phyloP scores from a whole-genome alignment of 2,113 vertebrate species.

The Etia nguti region DNA sequence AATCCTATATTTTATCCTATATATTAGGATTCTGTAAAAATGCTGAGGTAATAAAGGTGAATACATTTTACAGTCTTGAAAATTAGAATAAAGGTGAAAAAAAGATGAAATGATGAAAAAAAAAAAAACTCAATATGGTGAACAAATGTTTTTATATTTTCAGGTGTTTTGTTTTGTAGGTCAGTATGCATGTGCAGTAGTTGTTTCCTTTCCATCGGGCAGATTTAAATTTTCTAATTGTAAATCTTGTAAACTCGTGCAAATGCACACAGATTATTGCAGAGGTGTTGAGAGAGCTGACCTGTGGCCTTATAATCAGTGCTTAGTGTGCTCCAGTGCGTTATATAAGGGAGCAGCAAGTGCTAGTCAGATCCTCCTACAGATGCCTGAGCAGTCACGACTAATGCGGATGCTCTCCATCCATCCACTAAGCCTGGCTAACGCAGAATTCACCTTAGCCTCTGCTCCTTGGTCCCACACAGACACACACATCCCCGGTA shows the following conservation, averaged over 20 bases:
- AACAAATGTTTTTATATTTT: not conserved
- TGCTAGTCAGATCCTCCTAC: slow-evolving; percentile 76
- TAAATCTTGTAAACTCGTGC: slow-evolving; percentile 4
- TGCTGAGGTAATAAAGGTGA: not conserved
- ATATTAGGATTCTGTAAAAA: not conserved
- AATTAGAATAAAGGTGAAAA: not conserved
- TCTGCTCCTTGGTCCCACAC: slow-evolving; percentile 32
- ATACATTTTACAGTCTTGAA: not conserved
- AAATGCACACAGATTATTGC: slow-evolving; percentile 25
- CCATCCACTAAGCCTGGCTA: slow-evolving; percentile 44
- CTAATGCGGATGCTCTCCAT: slow-evolving; percentile 62
- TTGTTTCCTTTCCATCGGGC: not conserved
- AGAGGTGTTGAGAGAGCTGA: slow-evolving; percentile 69
- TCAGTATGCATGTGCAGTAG: not conserved
- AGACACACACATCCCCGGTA: not conserved
- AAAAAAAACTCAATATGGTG: rapidly evolving
- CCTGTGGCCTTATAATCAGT: slow-evolving; percentile 63
- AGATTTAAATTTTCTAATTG: not conserved
- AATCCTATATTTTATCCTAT: too few relatives aligned
- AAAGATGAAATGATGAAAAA: not conserved
- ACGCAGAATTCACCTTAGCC: slow-evolving; percentile 41
- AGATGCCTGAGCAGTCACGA: slow-evolving; percentile 77
- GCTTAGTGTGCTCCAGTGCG: slow-evolving; percentile 44
- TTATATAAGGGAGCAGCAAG: slow-evolving; percentile 71
- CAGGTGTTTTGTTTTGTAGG: not conserved